Conservation (phyloP, 2,797 vertebrate species). For the Columba guinea region DNA sequence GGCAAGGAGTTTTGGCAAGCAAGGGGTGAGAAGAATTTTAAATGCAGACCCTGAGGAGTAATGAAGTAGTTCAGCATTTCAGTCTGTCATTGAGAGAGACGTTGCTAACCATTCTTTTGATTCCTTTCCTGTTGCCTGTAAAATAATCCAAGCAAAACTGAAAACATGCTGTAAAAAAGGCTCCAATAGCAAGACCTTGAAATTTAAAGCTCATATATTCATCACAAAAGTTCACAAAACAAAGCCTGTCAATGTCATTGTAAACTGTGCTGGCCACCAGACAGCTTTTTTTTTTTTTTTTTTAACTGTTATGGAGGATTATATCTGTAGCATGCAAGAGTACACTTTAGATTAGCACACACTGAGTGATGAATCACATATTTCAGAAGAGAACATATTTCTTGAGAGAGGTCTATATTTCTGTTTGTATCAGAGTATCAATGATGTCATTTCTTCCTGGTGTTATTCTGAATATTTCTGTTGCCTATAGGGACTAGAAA, state of each 20-base stretch:
- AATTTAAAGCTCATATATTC: neutral
- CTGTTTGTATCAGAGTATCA: neutral
- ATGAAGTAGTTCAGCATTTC: neutral
- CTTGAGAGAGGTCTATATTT: neutral
- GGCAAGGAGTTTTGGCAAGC: neutral
- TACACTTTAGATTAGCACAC: neutral
- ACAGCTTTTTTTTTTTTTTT: neutral
- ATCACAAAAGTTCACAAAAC: neutral
- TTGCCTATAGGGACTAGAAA: slow-evolving; percentile 3
- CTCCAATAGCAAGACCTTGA: neutral
- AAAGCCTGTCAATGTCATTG: neutral
- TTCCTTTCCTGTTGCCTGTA: neutral
- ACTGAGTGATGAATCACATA: neutral
- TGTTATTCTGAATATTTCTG: slow-evolving; percentile 27
- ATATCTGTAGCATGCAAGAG: neutral
- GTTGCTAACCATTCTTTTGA: neutral
- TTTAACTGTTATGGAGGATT: neutral
- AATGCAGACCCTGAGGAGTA: neutral
- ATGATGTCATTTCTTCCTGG: neutral
- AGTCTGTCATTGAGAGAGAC: neutral
- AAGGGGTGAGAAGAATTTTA: neutral
- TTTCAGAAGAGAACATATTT: slow-evolving; percentile 5
- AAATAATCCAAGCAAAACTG: neutral
- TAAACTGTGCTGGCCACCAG: neutral
- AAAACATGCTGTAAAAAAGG: neutral